phyloP scores from a whole-genome alignment of 1,140 invertebrate species.

The Musca vetustissima region DNA sequence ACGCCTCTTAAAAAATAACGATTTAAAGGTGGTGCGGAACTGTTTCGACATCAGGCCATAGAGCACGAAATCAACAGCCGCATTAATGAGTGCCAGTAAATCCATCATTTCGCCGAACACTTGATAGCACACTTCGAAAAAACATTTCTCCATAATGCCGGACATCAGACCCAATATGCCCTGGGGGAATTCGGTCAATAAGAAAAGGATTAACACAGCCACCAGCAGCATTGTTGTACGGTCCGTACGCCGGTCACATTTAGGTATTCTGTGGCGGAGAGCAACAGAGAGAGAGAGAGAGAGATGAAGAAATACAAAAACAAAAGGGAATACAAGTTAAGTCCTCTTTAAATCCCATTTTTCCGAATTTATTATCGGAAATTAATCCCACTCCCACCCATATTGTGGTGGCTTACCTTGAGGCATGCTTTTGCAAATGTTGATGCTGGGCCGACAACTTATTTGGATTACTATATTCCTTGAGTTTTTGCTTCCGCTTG shows the following conservation, averaged over 20 bases:
- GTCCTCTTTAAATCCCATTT: no score
- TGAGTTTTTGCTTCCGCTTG: slow-evolving; percentile 66
- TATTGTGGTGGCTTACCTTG: slow-evolving; percentile 4
- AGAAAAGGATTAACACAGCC: slow-evolving; percentile 81
- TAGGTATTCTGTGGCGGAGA: slow-evolving; percentile 61
- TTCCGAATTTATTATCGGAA: no score
- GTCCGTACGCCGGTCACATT: slow-evolving; percentile 72
- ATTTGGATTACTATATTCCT: slow-evolving; percentile 60
- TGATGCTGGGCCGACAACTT: slow-evolving; percentile 33
- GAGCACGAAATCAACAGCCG: slow-evolving; percentile 90
- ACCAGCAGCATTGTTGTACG: slow-evolving; percentile 89
- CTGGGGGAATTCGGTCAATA: slow-evolving; percentile 86
- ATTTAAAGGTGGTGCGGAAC: slow-evolving; percentile 84
- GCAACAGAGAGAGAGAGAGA: no score
- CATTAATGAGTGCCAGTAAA: slow-evolving; percentile 86
- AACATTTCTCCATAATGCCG: slow-evolving; percentile 70
- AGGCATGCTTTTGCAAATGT: neutral
- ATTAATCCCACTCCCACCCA: no score
- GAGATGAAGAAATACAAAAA: neutral
- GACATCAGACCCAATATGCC: slow-evolving; percentile 74
- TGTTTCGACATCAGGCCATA: slow-evolving; percentile 94
- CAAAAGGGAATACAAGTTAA: no score
- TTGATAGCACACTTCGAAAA: slow-evolving; percentile 74
- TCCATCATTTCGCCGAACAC: slow-evolving; percentile 90
- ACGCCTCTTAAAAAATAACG: slow-evolving; percentile 65